These are phyloP conservation scores for Junonia oenone DNA, from an alignment of 2,888 invertebrate genomes.

Conservation along the genomic window DNA sequence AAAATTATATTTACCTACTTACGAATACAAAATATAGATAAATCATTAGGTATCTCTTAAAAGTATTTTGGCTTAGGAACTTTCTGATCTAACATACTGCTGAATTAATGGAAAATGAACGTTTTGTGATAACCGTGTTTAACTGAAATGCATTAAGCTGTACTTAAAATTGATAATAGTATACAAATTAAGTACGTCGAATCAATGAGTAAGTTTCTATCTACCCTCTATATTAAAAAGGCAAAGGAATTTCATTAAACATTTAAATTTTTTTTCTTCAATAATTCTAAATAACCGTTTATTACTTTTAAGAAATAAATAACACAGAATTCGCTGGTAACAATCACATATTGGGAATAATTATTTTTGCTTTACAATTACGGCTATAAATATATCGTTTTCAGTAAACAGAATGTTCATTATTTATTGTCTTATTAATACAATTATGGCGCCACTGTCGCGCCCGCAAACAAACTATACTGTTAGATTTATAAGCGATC, in stretches of 20 bases:
- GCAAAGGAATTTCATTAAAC: not conserved
- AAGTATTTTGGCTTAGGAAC: slow-evolving; percentile 70
- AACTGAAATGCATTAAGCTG: not conserved
- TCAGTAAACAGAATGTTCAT: slow-evolving; percentile 58
- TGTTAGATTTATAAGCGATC: slow-evolving; percentile 40
- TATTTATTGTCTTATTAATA: slow-evolving; percentile 65
- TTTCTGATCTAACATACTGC: slow-evolving; percentile 64
- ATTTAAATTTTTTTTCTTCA: not conserved
- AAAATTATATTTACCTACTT: slow-evolving; percentile 61
- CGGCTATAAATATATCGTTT: slow-evolving; percentile 38
- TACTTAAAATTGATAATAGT: slow-evolving; percentile 7
- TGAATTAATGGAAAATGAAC: slow-evolving; percentile 4
- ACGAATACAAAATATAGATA: slow-evolving; percentile 60
- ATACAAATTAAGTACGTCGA: slow-evolving; percentile 26
- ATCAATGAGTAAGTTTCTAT: not conserved
- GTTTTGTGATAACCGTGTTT: not conserved
- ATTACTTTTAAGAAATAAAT: slow-evolving; percentile 24
- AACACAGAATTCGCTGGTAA: slow-evolving; percentile 17
- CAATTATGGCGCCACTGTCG: slow-evolving; percentile 9
- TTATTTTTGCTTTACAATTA: slow-evolving; percentile 18
- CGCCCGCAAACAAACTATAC: slow-evolving; percentile 5
- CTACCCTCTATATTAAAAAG: not conserved
- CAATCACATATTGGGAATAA: slow-evolving; percentile 9
- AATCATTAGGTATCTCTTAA: slow-evolving; percentile 54
- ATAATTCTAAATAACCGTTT: slow-evolving; percentile 12